Conservation (phyloP, 2,113 vertebrate species). For the Sylvia atricapilla region DNA sequence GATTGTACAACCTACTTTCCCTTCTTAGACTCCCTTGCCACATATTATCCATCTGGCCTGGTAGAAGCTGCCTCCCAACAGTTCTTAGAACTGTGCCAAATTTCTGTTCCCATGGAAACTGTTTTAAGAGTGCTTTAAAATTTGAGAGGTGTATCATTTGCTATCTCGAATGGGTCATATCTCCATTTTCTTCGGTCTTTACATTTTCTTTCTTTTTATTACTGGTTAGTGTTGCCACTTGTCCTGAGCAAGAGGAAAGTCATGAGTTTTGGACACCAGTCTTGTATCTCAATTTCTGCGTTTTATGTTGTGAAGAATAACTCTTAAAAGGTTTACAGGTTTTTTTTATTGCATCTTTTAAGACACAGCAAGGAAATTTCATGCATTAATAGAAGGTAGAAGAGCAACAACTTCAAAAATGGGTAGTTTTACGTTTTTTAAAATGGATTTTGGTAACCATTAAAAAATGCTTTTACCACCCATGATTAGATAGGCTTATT, state of each 20-base stretch:
- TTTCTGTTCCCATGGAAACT: constrained; percentile 72
- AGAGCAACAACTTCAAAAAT: background rate
- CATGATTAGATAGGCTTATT: background rate
- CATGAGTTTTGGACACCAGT: background rate
- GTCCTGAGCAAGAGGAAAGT: background rate
- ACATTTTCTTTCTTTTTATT: constrained; percentile 3
- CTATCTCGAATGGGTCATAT: background rate
- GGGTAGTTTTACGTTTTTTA: background rate
- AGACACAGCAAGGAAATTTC: background rate
- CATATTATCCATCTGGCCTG: constrained; percentile 65
- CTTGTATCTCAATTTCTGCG: background rate
- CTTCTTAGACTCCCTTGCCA: constrained; percentile 17
- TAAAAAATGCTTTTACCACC: background rate
- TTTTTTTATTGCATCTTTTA: background rate
- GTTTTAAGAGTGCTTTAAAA: constrained; percentile 57
- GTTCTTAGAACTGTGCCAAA: constrained; percentile 61
- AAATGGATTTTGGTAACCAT: background rate
- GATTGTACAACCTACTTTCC: constrained; percentile 28
- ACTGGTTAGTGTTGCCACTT: background rate
- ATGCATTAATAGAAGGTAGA: background rate
- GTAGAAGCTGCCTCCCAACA: constrained; percentile 49
- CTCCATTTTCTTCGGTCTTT: background rate
- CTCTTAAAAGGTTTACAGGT: background rate
- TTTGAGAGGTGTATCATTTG: constrained; percentile 39
- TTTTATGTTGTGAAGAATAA: background rate